Evolutionary conservation across 2,888 invertebrate species (phyloP).

Genomic region (Terebella lapidaria): DNA sequence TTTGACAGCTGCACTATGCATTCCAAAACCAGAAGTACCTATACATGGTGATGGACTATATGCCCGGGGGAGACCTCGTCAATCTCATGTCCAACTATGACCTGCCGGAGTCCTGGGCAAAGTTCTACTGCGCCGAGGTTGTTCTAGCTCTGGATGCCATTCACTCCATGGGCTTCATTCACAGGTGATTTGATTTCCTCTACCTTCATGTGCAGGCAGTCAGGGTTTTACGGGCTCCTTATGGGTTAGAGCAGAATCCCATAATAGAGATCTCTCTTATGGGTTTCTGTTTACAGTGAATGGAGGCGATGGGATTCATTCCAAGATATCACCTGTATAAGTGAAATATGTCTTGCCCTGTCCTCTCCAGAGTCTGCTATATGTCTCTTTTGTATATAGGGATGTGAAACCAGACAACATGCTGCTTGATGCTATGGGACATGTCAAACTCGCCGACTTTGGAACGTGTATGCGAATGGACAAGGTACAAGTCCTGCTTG

Average conservation of each 20-base stretch:
- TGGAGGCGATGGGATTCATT: too few species aligned
- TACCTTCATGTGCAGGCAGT: neutral
- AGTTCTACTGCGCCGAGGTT: slow-evolving; percentile 96
- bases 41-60: slow-evolving; percentile 99
- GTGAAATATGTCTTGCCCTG: too few species aligned
- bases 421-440: slow-evolving; percentile 90
- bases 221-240: too few species aligned
- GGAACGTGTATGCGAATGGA: slow-evolving; percentile 99
- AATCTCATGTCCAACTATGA: slow-evolving; percentile 98
- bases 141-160: slow-evolving; percentile 96
- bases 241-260: too few species aligned
- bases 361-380: too few species aligned
- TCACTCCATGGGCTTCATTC: slow-evolving; percentile 92
- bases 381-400: too few species aligned
- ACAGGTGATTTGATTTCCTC: too few species aligned
- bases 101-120: slow-evolving; percentile 97
- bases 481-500: too few species aligned
- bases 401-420: slow-evolving; percentile 99
- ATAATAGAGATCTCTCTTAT: too few species aligned
- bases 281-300: too few species aligned
- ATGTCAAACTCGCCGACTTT: slow-evolving; percentile 97
- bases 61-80: slow-evolving; percentile 99
- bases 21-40: slow-evolving; percentile 96
- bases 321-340: too few species aligned
- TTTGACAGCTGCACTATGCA: slow-evolving; percentile 77